Base-by-base conservation (phyloP, 1,140 invertebrate genomes). In the Tetramorium alpestre region DNA sequence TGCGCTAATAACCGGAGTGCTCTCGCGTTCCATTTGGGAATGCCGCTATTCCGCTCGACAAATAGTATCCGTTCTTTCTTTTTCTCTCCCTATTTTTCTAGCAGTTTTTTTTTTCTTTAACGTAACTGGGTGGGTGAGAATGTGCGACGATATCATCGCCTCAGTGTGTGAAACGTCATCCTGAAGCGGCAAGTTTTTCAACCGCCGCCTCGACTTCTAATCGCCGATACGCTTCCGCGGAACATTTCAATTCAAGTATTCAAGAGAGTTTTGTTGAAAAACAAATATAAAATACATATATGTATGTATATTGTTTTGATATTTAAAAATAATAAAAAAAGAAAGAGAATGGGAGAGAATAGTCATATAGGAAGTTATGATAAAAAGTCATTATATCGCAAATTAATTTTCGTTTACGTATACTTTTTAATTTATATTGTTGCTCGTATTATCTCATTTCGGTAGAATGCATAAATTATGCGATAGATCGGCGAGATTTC, bases 1-100 rank as follows among this genome's bases (percentile, higher is more conserved):
- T 84, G 80, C 80, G 80, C 80, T 84, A 84, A 84, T 84, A 84
- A 84, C 80, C 80, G 69, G 80, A 84, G 80, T 84, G 80, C 80
- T 84, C 80, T 75, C 69, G 69, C 80, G 69, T 84, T 84, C 80
- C 80, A 84, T 84, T 84, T 84, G 69, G 80, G 80, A 60, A 84
- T 84, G 54, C 80, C 80, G 69, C 54, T 75, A 60, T 73, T 84
- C 54, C 56, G 69, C 41, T 22, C 80, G 69, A 84, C 80, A 75
- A 84, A 84, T 84, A 84, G 69, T 84, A 84, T 62, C 80, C 51
- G 41, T 38, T 60, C 54, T 75, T 84, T 28, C 65, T 73, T 33
- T 33, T 25, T 47, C 67, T 47, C 51, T 60, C 67, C 56, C 44
- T 58, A 16, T 56, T 47, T 81, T 38, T 56, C 49, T 54, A 4